These are phyloP conservation scores for Phenganax marumi DNA, from an alignment of 92 coral and sea anemone genomes.

Conservation along the genomic window DNA sequence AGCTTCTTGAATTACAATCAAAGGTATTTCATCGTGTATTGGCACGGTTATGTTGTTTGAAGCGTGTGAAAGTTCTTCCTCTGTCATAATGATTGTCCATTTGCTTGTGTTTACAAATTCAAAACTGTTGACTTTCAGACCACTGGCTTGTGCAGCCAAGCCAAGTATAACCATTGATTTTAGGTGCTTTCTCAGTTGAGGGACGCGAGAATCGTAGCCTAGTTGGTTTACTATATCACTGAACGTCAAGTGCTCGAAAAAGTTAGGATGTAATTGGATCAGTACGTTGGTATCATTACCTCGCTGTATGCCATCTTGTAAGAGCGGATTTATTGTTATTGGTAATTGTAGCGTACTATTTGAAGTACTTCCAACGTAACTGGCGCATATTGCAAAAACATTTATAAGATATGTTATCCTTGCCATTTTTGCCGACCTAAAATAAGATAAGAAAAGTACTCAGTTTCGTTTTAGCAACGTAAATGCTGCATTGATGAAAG, in stretches of 20 bases:
- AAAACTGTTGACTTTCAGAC: constrained; percentile 8
- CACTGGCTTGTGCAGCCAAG: not conserved
- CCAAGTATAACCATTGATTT: not conserved
- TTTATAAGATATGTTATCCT: not conserved
- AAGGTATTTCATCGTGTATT: not conserved
- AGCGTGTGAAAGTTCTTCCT: constrained; percentile 11
- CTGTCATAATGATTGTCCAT: constrained; percentile 33
- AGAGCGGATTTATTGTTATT: constrained; percentile 32
- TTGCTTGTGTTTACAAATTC: constrained; percentile 29
- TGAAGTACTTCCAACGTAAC: not conserved
- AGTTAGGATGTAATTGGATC: not conserved
- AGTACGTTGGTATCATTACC: not conserved
- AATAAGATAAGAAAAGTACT: not conserved
- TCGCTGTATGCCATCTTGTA: constrained; percentile 15
- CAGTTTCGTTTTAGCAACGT: not conserved
- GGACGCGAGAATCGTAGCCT: not conserved
- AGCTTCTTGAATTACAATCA: constrained; percentile 23
- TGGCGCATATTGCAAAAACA: not conserved
- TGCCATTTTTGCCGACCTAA: not conserved
- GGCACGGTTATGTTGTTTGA: constrained; percentile 25
- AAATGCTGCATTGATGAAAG: not conserved
- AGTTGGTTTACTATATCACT: constrained; percentile 15
- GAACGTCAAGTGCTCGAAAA: constrained; percentile 15
- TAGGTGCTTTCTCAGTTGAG: not conserved
- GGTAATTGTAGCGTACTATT: constrained; percentile 24